Evolutionary conservation across 2,797 vertebrate species (phyloP).

Genomic region (Gouania willdenowi): DNA sequence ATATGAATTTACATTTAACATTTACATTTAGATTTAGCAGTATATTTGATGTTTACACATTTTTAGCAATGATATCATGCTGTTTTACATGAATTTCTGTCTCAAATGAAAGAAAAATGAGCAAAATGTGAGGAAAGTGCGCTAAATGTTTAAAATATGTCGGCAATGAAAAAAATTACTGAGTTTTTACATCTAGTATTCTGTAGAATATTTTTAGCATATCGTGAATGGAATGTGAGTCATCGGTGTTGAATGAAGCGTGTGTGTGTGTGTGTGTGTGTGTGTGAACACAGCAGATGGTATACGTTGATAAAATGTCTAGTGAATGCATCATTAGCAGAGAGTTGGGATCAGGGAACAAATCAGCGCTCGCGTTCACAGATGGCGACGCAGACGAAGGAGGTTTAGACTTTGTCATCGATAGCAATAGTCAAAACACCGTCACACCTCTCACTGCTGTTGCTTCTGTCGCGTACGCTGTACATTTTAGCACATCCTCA

Average conservation of each 20-base stretch:
- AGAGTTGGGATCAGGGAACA: slow-evolving; percentile 13
- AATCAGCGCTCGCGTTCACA: slow-evolving; percentile 12
- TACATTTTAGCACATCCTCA: background rate
- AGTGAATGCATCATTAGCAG: slow-evolving; percentile 9
- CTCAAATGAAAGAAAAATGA: no score
- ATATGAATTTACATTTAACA: no score
- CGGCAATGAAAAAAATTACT: no score
- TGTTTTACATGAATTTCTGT: no score
- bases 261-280: slow-evolving; percentile 15
- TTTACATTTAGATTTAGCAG: no score
- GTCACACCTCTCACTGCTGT: slow-evolving; percentile 36
- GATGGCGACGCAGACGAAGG: slow-evolving; percentile 3
- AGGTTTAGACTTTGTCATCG: slow-evolving; percentile 32
- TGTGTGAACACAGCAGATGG: slow-evolving; percentile 26
- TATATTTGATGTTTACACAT: no score
- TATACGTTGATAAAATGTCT: no score
- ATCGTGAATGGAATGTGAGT: slow-evolving; percentile 3
- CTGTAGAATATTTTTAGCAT: slow-evolving; percentile 16
- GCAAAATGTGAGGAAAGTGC: no score
- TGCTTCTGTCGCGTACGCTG: slow-evolving; percentile 30
- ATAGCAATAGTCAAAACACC: slow-evolving; percentile 60
- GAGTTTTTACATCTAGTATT: no score
- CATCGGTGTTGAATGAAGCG: slow-evolving; percentile 3
- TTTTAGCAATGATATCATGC: no score
- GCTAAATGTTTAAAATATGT: no score